Evolutionary conservation across 1,140 invertebrate genomes (phyloP), one percentile per base, ranked within the genome.

Genomic region (Nymphalis io): DNA sequence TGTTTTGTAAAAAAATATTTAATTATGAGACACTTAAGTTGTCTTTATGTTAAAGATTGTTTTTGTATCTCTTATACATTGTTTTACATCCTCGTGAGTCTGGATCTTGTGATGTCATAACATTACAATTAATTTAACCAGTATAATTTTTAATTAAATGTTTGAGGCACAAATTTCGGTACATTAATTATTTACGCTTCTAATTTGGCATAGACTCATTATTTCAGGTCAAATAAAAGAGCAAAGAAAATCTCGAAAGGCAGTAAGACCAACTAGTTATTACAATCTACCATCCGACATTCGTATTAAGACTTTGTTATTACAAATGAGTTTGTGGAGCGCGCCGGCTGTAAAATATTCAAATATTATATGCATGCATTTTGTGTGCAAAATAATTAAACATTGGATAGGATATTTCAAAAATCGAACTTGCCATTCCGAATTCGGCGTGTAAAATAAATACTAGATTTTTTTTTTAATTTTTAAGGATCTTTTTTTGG

Each of bases 301-400:
- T 61, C 42, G 42, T 13, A 61, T 61, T 61, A 61, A 61, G 60
- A 61, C 21, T 60, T 60, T 61, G 60, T 66, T 71, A 71, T 71
- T 66, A 46, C 69, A 71, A 71, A 71, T 71, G 63, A 66, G 69
- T 71, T 71, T 71, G 48, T 58, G 39, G 21, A 70, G 51, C 48
- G 33, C 46, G 44, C 8, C 10, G 27, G 5, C n/a, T 18, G 57
- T 40, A 33, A 61, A 46, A 46, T 42, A 48, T 18, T 46, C 59
- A 21, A 21, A 60, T 46, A 44, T 61, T 61, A 46, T 21, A 46
- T 44, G 40, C 59, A 60, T 61, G 60, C 23, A 61, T 51, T 16
- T 1, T 20, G 10, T 51, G 20, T 51, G 46, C 46, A 51, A 21
- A 21, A 20, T 51, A 51, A 20, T 51, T 51, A 20, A 11, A 51